Evolutionary conservation across 2,113 vertebrate species (phyloP), one percentile per base, ranked within the genome.

Genomic region (Phrynosoma platyrhinos): DNA sequence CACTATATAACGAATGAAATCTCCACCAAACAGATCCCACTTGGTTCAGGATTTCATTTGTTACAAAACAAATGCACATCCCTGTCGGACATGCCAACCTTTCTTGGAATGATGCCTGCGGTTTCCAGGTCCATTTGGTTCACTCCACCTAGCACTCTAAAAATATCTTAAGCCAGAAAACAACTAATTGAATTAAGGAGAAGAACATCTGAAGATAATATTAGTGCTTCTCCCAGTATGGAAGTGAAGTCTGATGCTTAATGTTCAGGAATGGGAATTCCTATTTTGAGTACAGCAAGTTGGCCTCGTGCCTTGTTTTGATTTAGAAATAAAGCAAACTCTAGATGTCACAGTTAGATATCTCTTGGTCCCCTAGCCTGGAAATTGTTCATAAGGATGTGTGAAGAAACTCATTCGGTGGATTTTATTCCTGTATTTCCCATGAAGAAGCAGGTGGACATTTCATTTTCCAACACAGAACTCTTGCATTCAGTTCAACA

Each of bases 121-220:
- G 27, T 12, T 72, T 4, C 1, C n/a, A 42, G 13, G 27, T 52
- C 9, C 53, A 52, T 66, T 64, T 76, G 27, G 9, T 10, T 47
- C 21, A 87, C 14, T 27, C 36, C 69, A 47, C 21, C n/a, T 76
- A 36, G 55, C 69, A 47, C 42, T 68, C 84, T 86, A 79, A 86
- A 86, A 86, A 79, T 86, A 86, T 5, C 3, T 32, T 47, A 66
- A 36, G 74, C n/a, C 77, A 77, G 9, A 87, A 82, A 74, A 76
- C 69, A 75, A 52, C 40, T 8, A 36, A 66, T 76, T 32, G n/a
- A 87, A 52, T 32, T 66, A 82, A 81, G 77, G 69, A 82, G 69
- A 82, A 82, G 79, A 76, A 87, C 55, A 87, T 82, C 62, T 16
- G 79, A 76, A 82, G 71, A 87, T 82, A 87, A 87, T 87, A 87